Conservation (phyloP, 2,113 vertebrate species). For the Chaetura pelagica region DNA sequence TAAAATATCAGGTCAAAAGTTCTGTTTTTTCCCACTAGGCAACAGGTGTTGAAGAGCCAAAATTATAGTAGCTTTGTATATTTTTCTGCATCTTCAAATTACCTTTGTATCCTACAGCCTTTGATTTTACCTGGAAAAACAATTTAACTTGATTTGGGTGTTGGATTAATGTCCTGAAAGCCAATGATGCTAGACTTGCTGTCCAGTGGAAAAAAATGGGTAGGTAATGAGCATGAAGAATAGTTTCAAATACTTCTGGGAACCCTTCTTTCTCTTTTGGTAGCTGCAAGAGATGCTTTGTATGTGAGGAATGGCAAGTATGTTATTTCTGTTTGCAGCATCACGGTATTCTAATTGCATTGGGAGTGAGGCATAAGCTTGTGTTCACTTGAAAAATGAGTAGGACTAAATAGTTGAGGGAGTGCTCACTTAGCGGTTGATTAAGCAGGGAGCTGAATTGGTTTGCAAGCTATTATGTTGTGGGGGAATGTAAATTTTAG, state of each 20-base stretch:
- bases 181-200: not conserved
- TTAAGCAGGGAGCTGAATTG: not conserved
- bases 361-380: not conserved
- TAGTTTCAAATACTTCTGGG: not conserved
- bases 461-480: not conserved
- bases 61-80: not conserved
- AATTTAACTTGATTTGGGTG: not conserved
- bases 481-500: not conserved
- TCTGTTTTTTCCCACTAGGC: not conserved
- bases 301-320: not conserved
- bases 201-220: not conserved
- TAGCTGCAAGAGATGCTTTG: not conserved
- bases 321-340: not conserved
- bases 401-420: slow-evolving; percentile 1
- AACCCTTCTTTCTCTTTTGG: not conserved
- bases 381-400: not conserved
- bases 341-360: not conserved
- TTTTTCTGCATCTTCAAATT: not conserved
- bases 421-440: not conserved
- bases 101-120: not conserved
- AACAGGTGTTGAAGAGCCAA: not conserved
- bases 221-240: not conserved
- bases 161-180: not conserved
- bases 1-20: not conserved
- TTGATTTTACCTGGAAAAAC: not conserved